These are phyloP conservation scores for Budorcas taxicolor DNA, from an alignment of 2,113 vertebrate genomes.

Conservation along the genomic window DNA sequence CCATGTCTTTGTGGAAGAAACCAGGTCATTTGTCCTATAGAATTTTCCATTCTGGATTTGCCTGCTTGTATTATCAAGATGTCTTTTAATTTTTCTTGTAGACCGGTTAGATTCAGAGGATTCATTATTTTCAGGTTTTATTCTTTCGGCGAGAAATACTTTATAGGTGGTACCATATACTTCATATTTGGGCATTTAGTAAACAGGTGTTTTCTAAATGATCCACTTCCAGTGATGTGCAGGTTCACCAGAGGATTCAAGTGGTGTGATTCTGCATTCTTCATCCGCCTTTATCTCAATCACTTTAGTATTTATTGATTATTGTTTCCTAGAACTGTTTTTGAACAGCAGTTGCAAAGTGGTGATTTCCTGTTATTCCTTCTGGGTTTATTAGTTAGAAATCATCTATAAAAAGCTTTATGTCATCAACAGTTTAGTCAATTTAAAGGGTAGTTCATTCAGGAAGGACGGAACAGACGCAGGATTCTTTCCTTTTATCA, in stretches of 20 bases:
- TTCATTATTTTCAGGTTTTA: background rate
- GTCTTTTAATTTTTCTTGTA: background rate
- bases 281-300: background rate
- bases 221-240: too few species aligned
- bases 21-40: background rate
- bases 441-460: background rate
- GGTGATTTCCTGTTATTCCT: background rate
- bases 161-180: background rate
- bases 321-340: background rate
- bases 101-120: background rate
- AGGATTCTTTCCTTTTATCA: background rate
- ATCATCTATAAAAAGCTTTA: background rate
- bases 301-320: background rate
- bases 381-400: background rate
- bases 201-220: background rate
- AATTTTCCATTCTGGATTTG: background rate
- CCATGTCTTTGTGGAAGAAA: background rate
- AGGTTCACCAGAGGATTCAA: background rate
- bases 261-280: background rate
- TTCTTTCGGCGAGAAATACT: background rate
- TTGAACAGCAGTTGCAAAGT: background rate
- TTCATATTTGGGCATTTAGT: background rate
- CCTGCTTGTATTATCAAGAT: background rate
- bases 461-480: background rate
- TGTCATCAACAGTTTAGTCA: background rate